Evolutionary conservation across 2,113 vertebrate genomes (phyloP).

Genomic region (Uria lomvia): DNA sequence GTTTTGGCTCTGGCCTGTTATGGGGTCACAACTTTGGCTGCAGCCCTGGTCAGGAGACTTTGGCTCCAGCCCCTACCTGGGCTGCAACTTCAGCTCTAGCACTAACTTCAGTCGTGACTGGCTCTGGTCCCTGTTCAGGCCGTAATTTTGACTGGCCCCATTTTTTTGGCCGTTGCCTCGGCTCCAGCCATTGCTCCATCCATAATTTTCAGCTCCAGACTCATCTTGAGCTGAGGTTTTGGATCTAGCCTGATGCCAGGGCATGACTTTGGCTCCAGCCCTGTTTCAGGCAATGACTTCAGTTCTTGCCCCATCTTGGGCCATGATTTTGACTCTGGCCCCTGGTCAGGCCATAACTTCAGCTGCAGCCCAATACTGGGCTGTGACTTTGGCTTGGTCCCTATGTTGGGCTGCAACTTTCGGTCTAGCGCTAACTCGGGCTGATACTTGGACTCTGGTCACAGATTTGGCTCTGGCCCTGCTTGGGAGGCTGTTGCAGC

Average conservation of each 20-base stretch:
- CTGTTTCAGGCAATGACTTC: not conserved
- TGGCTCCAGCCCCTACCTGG: not conserved
- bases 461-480: not conserved
- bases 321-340: not conserved
- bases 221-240: not conserved
- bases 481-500: not conserved
- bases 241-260: not conserved
- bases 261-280: not conserved
- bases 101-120: not conserved
- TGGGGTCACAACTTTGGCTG: not conserved
- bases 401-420: not conserved
- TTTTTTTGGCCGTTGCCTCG: not conserved
- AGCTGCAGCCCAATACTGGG: not conserved
- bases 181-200: not conserved
- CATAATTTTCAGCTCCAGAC: not conserved
- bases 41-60: not conserved
- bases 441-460: not conserved
- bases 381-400: not conserved
- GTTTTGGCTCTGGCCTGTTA: not conserved
- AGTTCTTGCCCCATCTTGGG: not conserved
- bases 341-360: not conserved
- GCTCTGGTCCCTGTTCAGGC: not conserved
- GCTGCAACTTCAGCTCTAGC: not conserved
- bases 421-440: not conserved
- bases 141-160: not conserved